Base-by-base conservation (phyloP, 2,113 vertebrate genomes). In the Andinoacara biseriatus region DNA sequence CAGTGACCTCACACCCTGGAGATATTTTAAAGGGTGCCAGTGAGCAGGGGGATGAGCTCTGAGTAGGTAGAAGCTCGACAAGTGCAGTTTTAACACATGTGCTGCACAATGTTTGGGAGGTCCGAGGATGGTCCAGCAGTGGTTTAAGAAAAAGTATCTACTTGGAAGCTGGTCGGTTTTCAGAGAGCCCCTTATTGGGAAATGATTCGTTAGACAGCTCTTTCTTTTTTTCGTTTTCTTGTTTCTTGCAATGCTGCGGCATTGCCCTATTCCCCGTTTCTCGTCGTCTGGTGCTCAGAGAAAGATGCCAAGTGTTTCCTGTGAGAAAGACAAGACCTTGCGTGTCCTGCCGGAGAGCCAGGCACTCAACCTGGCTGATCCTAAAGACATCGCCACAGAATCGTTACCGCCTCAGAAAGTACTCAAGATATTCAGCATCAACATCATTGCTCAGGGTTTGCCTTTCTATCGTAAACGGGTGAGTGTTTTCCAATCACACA, bases 371-470 rank as follows among this genome's bases (percentile, higher is more conserved):
- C 94, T 95, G 95, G 94, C 96, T 89, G 97, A 97, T 89, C 90
- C 96, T 83, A 97, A 96, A 94, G 95, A 95, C 85, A 76, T 95
- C 65, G 56, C 88, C 76, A 95, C 96, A 92, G 96, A 98, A 31
- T 95, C 96, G 75, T 86, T 97, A 13, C 96, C 97, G 4, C 96
- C 97, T 78, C 97, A 98, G 94, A 98, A 98, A 22, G 95, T 99
- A 59, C 97, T 99, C 94, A 97, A 97, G 96, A 98, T 99, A 91
- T 99, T 99, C 94, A 99, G 97, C 95, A 98, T 99, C 95, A 99
- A 98, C 94, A 99, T 99, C 94, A 99, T 99, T 90, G 95, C 98
- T 22, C 98, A 99, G 89, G 96, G 98, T 81, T 94, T 99, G 93
- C 98, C 98, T 49, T 99, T 99, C 95, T 99, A 97, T 92, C 97